Conservation (phyloP, 2,113 vertebrate genomes). For the Gambusia holbrooki region DNA sequence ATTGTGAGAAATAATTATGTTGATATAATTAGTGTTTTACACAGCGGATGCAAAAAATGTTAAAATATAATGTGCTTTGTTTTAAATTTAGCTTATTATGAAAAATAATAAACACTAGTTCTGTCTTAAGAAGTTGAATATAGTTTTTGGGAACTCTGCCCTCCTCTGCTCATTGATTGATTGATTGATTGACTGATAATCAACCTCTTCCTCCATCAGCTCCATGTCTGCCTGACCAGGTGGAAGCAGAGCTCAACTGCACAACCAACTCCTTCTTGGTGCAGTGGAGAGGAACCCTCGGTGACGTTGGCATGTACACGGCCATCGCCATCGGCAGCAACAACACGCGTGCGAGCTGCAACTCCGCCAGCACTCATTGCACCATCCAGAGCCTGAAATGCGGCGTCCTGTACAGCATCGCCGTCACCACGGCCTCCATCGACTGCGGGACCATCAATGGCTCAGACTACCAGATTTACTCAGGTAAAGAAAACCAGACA, state of each 20-base stretch:
- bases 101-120: too few species aligned
- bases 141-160: too few species aligned
- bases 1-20: too few species aligned
- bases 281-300: constrained; percentile 64
- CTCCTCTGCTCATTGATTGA: too few species aligned
- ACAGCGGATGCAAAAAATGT: too few species aligned
- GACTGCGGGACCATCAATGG: constrained; percentile 65
- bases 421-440: constrained; percentile 59
- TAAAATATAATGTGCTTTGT: too few species aligned
- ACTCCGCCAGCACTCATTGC: constrained; percentile 65
- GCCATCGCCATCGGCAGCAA: constrained; percentile 73
- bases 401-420: constrained; percentile 75
- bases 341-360: constrained; percentile 50
- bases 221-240: constrained; percentile 73
- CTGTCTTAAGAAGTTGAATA: too few species aligned
- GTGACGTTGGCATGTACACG: constrained; percentile 49
- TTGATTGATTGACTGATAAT: too few species aligned
- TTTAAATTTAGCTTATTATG: too few species aligned
- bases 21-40: too few species aligned
- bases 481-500: constrained; percentile 68
- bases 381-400: constrained; percentile 71
- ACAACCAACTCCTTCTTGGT: constrained; percentile 66
- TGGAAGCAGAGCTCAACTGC: constrained; percentile 72
- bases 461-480: constrained; percentile 72
- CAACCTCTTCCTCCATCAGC: constrained; percentile 56